Evolutionary conservation across 2,888 invertebrate genomes (phyloP), one percentile per base, ranked within the genome.

Genomic region (Rhamnusium bicolor): DNA sequence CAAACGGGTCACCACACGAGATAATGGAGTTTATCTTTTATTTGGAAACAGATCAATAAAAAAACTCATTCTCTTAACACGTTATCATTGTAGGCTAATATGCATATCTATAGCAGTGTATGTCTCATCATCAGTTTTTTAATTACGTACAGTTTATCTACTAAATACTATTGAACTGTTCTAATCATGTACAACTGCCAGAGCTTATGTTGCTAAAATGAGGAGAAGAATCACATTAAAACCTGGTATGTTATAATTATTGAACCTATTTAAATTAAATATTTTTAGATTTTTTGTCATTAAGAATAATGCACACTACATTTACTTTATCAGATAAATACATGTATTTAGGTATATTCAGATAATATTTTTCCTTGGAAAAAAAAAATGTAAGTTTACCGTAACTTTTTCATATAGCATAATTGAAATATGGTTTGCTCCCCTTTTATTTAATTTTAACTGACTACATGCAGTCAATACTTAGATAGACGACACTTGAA

Each of bases 231-330:
- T 78, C 14, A n/a, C 46, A 4, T 62, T 75, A 19, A 69, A 73
- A 46, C 73, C 78, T 65, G 78, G 78, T 78, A 69, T 61, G 65
- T 62, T 49, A 56, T 49, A 47, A 8, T 80, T 77, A 51, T 69
- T 84, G 85, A 81, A 19, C 80, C 86, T 86, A 7, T 84, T 84
- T 65, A 85, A 82, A 78, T 78, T 86, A 53, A 83, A 86, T 63
- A 86, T 74, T 88, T 12, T 76, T 73, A 14, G 93, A 93, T 81
- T 90, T 32, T 32, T 32, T 2, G n/a, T 40, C 3, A n/a, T 40
- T n/a, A n/a, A 12, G 32, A 10, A 0, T 40, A n/a, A 40, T 40
- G 40, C n/a, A n/a, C 0, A 40, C 1, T 40, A 10, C n/a, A 8
- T 8, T 8, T 7, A 6, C n/a, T n/a, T n/a, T 40, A 40, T 40